phyloP scores from a whole-genome alignment of 30 jellyfish, hydroid and myxozoan genomes.

The Aurelia sp. region DNA sequence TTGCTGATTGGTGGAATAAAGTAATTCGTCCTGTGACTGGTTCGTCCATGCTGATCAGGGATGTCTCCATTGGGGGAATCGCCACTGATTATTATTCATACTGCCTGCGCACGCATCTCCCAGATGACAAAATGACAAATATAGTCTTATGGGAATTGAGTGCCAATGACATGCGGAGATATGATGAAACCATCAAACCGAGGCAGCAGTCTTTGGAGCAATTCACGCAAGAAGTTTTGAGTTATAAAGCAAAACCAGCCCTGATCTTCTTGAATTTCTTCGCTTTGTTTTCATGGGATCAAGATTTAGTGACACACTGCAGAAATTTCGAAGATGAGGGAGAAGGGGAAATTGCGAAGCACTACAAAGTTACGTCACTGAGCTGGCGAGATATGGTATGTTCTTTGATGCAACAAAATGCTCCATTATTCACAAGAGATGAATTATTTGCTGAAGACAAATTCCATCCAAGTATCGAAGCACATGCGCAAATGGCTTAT shows the following conservation, averaged over 20 bases:
- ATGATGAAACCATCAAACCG: constrained; percentile 82
- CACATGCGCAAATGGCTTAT: constrained; percentile 99
- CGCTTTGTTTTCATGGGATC: constrained; percentile 97
- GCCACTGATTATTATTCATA: constrained; percentile 98
- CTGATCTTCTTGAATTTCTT: constrained; percentile 87
- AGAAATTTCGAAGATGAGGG: constrained; percentile 99
- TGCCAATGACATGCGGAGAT: constrained; percentile 98
- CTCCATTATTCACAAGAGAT: constrained; percentile 92
- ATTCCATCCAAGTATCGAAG: constrained; percentile 97
- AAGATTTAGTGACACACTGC: constrained; percentile 94
- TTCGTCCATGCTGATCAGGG: constrained; percentile 97
- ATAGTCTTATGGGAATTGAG: constrained; percentile 98
- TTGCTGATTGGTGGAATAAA: constrained; percentile 99
- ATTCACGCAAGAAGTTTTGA: constrained; percentile 93
- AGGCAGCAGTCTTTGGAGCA: constrained; percentile 96
- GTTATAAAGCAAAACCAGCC: constrained; percentile 98
- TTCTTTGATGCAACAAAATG: constrained; percentile 82
- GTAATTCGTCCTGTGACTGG: constrained; percentile 99
- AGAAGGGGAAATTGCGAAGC: constrained; percentile 94
- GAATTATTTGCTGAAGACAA: constrained; percentile 96
- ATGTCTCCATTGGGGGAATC: constrained; percentile 98
- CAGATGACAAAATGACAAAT: constrained; percentile 94
- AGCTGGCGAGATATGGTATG: constrained; percentile 99
- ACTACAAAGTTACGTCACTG: constrained; percentile 94
- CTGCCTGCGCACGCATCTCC: constrained; percentile 95